Percentiles rank a stretch among this genome's conserved stretches.
Conservation (phyloP, 2,113 vertebrate species). For the Oreochromis spilurus region DNA sequence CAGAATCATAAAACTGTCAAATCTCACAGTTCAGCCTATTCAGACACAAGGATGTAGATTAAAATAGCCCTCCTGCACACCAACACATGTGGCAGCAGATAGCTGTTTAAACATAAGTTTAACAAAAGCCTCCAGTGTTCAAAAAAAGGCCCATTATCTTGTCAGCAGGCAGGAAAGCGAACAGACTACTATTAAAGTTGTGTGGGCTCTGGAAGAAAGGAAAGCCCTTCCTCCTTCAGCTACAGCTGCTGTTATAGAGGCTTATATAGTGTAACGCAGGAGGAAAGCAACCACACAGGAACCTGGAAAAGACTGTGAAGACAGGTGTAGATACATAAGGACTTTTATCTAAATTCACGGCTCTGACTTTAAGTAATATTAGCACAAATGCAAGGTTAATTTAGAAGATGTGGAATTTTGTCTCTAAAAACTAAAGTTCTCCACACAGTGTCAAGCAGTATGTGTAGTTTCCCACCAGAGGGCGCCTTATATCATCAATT, state of each 20-base stretch:
- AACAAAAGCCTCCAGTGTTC: slow-evolving; percentile 35
- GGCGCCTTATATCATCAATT: not conserved
- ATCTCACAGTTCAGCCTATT: not conserved
- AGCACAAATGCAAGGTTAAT: not conserved
- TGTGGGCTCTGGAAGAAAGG: not conserved
- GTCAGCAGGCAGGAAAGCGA: slow-evolving; percentile 1
- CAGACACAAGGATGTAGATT: not conserved
- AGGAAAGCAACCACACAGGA: not conserved
- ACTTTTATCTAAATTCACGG: not conserved
- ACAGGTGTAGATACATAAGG: not conserved
- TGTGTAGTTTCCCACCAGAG: not conserved
- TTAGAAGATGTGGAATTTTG: not conserved
- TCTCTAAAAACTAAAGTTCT: not conserved
- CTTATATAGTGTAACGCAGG: not conserved
- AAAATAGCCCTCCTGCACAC: not conserved
- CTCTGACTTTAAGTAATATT: not conserved
- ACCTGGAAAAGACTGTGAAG: not conserved
- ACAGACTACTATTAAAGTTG: not conserved
- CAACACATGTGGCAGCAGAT: not conserved
- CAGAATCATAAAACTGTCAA: not conserved
- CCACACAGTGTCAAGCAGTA: not conserved
- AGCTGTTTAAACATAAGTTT: not conserved
- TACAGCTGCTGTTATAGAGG: not conserved
- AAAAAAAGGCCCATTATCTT: slow-evolving; percentile 42
- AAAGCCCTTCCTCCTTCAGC: not conserved